Conservation (phyloP, 2,888 invertebrate species). For the Synergus itoensis region DNA sequence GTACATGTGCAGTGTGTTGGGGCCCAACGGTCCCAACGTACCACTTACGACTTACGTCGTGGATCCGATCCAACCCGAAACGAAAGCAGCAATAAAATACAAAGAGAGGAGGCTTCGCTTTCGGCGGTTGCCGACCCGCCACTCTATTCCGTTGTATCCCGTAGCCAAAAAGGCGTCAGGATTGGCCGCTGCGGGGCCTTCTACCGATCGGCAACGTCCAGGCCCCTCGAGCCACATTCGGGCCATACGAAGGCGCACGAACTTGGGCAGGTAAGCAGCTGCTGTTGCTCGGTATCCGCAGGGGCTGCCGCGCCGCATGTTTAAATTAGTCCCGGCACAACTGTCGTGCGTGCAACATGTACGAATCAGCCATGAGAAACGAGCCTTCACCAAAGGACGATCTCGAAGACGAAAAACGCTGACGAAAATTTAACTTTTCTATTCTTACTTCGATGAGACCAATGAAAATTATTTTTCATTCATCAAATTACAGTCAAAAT, state of each 20-base stretch:
- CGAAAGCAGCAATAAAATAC: conserved; percentile 56
- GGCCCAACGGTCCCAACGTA: conserved; percentile 40
- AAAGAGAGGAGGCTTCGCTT: conserved; percentile 53
- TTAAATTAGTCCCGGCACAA: conserved; percentile 76
- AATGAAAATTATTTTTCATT: neutral
- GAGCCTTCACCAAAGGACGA: conserved; percentile 43
- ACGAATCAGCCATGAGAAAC: conserved; percentile 53
- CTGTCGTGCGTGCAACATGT: conserved; percentile 74
- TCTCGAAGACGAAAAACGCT: conserved; percentile 41
- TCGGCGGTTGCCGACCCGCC: conserved; percentile 56
- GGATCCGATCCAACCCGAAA: conserved; percentile 46
- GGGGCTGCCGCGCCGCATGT: conserved; percentile 59
- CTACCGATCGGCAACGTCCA: conserved; percentile 45
- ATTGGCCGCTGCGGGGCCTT: conserved; percentile 46
- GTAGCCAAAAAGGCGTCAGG: conserved; percentile 46
- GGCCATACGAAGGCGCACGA: conserved; percentile 21
- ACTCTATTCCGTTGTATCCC: conserved; percentile 52
- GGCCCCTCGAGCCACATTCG: conserved; percentile 47
- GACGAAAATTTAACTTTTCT: neutral
- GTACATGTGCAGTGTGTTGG: conserved; percentile 20
- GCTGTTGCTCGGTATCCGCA: conserved; percentile 60
- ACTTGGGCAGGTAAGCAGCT: conserved; percentile 72
- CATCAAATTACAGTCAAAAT: neutral
- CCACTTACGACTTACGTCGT: conserved; percentile 51
- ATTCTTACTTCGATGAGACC: neutral